A percentile compares a stretch with the other conserved stretches of the same genome.
These are phyloP conservation scores for Virgularia gustaviana DNA, from an alignment of 92 coral and sea anemone genomes.

Conservation along the genomic window DNA sequence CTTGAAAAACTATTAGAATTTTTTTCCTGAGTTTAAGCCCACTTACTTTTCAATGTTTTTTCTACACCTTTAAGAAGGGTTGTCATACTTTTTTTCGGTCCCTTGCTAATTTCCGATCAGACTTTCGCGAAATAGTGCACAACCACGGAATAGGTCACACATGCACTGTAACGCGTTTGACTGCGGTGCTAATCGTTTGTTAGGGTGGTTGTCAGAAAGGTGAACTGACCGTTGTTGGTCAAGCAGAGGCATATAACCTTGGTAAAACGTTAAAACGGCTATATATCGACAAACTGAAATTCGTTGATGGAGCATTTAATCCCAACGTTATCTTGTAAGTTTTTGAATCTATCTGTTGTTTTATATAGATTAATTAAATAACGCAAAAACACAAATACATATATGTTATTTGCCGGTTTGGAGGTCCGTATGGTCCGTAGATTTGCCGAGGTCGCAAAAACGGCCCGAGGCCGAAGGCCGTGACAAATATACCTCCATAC, in stretches of 20 bases:
- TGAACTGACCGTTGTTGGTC: slow-evolving; percentile 79
- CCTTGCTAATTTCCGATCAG: too few relatives aligned
- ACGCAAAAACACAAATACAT: background rate
- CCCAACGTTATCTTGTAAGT: slow-evolving; percentile 79
- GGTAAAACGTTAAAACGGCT: slow-evolving; percentile 55
- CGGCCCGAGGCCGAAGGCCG: too few relatives aligned
- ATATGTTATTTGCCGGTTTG: background rate
- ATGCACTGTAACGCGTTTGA: background rate
- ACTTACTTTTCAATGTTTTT: too few relatives aligned
- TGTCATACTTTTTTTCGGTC: too few relatives aligned
- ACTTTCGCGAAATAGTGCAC: background rate
- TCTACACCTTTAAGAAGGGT: too few relatives aligned
- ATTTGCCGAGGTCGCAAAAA: too few relatives aligned
- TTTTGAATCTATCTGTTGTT: background rate
- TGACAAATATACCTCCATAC: too few relatives aligned
- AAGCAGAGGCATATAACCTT: slow-evolving; percentile 76
- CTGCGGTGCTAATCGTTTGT: background rate
- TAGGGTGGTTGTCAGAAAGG: slow-evolving; percentile 81
- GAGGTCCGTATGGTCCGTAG: too few relatives aligned
- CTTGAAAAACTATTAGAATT: too few relatives aligned
- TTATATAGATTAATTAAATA: too few relatives aligned
- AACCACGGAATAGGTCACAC: background rate
- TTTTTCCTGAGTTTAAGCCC: too few relatives aligned
- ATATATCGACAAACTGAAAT: slow-evolving; percentile 59
- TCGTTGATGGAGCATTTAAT: slow-evolving; percentile 54